A percentile compares a stretch with the other conserved stretches of the same genome.
Conservation (phyloP, 2,113 vertebrate species). For the Monarcha castaneiventris region DNA sequence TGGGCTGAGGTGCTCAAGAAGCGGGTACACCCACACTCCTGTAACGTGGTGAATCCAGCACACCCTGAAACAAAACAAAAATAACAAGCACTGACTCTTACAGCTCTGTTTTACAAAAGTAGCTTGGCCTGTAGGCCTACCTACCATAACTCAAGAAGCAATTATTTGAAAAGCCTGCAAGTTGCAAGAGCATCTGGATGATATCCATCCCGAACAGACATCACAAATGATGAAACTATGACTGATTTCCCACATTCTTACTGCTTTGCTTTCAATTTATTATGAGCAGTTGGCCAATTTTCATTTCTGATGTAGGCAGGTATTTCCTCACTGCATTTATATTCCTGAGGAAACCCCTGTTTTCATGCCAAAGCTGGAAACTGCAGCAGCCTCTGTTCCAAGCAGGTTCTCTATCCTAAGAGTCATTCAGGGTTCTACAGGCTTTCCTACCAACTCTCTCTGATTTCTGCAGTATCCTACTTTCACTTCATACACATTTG, state of each 20-base stretch:
- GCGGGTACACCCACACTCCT: slow-evolving; percentile 94
- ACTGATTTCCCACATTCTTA: background rate
- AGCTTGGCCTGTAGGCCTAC: background rate
- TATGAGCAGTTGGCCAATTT: background rate
- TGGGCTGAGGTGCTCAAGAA: slow-evolving; percentile 87
- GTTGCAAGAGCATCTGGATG: background rate
- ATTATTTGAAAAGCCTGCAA: background rate
- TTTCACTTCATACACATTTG: background rate
- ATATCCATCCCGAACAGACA: background rate
- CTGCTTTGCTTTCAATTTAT: background rate
- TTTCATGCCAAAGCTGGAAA: background rate
- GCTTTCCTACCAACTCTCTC: background rate
- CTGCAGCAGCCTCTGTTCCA: background rate
- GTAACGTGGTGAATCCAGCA: slow-evolving; percentile 96
- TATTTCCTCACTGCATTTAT: background rate
- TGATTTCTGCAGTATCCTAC: background rate
- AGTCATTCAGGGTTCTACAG: background rate
- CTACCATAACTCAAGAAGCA: background rate
- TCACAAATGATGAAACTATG: background rate
- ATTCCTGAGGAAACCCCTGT: background rate
- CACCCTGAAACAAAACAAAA: slow-evolving; percentile 78
- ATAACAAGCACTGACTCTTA: slow-evolving; percentile 2
- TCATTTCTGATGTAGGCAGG: background rate
- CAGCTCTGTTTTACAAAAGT: background rate
- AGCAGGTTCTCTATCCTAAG: background rate